Base-by-base conservation (phyloP, 1,140 invertebrate species). In the Sesamia nonagrioides region DNA sequence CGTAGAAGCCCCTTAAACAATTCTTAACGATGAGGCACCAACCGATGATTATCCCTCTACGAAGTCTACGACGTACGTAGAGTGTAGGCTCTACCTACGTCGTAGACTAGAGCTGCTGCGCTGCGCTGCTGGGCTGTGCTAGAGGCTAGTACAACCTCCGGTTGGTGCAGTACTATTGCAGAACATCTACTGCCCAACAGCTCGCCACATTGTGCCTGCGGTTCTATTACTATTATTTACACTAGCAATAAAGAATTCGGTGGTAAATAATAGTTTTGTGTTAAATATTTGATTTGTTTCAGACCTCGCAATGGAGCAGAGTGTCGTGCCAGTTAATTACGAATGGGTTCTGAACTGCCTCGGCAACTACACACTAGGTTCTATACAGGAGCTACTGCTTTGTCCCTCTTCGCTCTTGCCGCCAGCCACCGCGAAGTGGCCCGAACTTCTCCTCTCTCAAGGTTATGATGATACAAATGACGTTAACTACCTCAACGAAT, bases 341-440 rank as follows among this genome's bases (percentile, higher is more conserved):
- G 94, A 95, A 72, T 95, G 94, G 94, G 90, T 87, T 18, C 83
- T 94, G 6, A 93, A 94, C 73, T 91, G 91, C 61, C 84, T 95
- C 17, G 93, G 93, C 13, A 84, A 76, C 11, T 94, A 94, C 83
- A 81, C 85, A 1, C 75, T 95, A 37, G 68, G 73, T 0, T 86
- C 90, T 0, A 80, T 93, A 1, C 82, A 82, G 45, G 88, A 91
- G 0, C 81, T 89, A 27, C 81, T 95, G 17, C 80, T 95, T n/a
- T 94, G 91, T 42, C 91, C 93, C 0, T 77, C 82, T 0, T 79
- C 91, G 1, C 69, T 94, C 15, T 79, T 95, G 37, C 92, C 91
- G 0, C 56, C 74, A 3, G 83, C 72, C 13, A 83, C 84, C 0
- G 58, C 83, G 0, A 78, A 84, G 8, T 95, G 94, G 94, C 93